A percentile compares a stretch with the other conserved stretches of the same genome.
Conservation (phyloP, 2,888 invertebrate species). For the Crocallis elinguaria region DNA sequence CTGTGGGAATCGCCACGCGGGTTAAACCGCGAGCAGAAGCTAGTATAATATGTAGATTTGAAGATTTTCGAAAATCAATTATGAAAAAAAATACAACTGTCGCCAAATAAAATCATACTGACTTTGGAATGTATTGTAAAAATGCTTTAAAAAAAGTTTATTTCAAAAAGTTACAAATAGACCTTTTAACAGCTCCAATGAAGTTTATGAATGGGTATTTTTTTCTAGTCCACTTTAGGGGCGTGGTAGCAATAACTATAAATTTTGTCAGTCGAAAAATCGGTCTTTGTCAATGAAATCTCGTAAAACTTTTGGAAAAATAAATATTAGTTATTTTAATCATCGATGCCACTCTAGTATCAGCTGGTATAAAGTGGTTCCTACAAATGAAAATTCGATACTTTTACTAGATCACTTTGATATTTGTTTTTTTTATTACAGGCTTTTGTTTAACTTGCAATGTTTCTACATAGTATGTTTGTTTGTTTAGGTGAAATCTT, state of each 20-base stretch:
- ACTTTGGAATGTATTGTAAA: background rate
- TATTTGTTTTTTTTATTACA: no score
- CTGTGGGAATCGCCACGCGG: no score
- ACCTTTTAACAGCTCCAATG: slow-evolving; percentile 17
- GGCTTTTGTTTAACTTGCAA: no score
- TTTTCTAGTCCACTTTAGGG: slow-evolving; percentile 30
- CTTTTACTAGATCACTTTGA: no score
- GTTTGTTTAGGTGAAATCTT: no score
- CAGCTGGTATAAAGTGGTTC: no score
- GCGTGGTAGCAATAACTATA: slow-evolving; percentile 39
- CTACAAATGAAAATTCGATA: no score
- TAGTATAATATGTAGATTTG: no score
- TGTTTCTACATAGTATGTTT: no score
- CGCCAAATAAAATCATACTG: background rate
- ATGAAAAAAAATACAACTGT: background rate
- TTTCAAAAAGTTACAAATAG: slow-evolving; percentile 3
- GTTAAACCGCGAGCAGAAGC: no score
- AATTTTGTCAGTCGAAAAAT: slow-evolving; percentile 36
- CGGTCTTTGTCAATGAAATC: slow-evolving; percentile 15
- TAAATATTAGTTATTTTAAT: slow-evolving; percentile 6
- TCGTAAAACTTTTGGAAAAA: slow-evolving; percentile 4
- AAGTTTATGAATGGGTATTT: slow-evolving; percentile 31
- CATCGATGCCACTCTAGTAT: background rate
- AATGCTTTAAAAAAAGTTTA: background rate
- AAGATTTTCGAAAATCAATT: no score